Conservation (phyloP, 1,140 invertebrate genomes). For the Radopholus similis region DNA sequence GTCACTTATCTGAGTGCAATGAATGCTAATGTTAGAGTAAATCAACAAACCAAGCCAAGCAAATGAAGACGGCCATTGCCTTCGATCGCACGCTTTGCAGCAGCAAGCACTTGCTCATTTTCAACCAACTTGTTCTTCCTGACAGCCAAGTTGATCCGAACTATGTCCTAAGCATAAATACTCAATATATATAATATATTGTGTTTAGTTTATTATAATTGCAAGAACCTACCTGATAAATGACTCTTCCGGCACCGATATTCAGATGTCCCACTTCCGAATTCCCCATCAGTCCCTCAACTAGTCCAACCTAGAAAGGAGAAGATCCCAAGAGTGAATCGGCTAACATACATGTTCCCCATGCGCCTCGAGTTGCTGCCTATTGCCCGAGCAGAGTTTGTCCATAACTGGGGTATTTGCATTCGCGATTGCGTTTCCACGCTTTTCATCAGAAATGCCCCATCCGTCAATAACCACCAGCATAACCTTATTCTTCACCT, state of each 20-base stretch:
- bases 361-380: constrained; percentile 62
- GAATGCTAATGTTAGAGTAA: neutral
- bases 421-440: constrained; percentile 62
- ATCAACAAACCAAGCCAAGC: constrained; percentile 54
- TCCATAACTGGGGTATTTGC: constrained; percentile 63
- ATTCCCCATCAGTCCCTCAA: constrained; percentile 64
- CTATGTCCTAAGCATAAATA: constrained; percentile 60
- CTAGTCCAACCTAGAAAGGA: too few relatives aligned
- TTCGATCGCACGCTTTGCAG: constrained; percentile 60
- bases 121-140: constrained; percentile 58
- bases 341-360: constrained; percentile 63
- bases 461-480: constrained; percentile 64
- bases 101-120: constrained; percentile 59
- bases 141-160: constrained; percentile 63
- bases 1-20: constrained; percentile 60
- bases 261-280: constrained; percentile 66
- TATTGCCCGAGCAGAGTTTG: constrained; percentile 60
- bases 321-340: neutral
- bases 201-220: neutral
- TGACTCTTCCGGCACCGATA: constrained; percentile 64
- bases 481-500: constrained; percentile 61
- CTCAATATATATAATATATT: constrained; percentile 15
- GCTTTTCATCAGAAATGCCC: constrained; percentile 60
- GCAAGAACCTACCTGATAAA: constrained; percentile 62
- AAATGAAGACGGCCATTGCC: constrained; percentile 62